Evolutionary conservation across 2,113 vertebrate species (phyloP).

Genomic region (Stictonetta naevosa): DNA sequence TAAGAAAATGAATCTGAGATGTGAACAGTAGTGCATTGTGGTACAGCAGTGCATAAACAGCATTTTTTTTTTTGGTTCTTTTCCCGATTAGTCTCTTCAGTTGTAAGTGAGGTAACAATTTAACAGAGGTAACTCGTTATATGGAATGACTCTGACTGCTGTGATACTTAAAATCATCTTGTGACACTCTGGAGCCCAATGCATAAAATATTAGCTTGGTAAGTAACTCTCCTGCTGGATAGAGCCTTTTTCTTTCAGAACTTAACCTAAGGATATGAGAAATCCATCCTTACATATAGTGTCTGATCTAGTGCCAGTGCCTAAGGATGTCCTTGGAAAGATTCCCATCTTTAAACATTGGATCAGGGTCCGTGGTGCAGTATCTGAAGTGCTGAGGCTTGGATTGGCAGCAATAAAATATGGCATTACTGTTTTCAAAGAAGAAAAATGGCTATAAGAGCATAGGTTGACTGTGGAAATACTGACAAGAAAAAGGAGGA

Average conservation of each 20-base stretch:
- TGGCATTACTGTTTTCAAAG: not conserved
- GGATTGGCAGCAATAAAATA: conserved; percentile 14
- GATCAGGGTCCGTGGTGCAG: not conserved
- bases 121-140: conserved; percentile 54
- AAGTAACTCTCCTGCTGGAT: conserved; percentile 3
- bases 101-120: conserved; percentile 58
- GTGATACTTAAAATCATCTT: conserved; percentile 45
- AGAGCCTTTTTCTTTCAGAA: conserved; percentile 28
- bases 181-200: conserved; percentile 1
- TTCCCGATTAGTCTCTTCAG: conserved; percentile 33
- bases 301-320: conserved; percentile 59
- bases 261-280: conserved; percentile 41
- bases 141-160: conserved; percentile 39
- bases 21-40: not conserved
- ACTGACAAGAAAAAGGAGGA: not conserved
- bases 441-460: not conserved
- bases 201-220: conserved; percentile 49
- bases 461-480: not conserved
- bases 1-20: not conserved
- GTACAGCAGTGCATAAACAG: not conserved
- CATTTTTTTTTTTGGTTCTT: not conserved
- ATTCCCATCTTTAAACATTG: conserved; percentile 25
- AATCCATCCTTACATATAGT: not conserved
- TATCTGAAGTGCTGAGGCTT: conserved; percentile 36
- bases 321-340: conserved; percentile 52